phyloP scores from a whole-genome alignment of 2,888 invertebrate species.

The Drosophila putrida region DNA sequence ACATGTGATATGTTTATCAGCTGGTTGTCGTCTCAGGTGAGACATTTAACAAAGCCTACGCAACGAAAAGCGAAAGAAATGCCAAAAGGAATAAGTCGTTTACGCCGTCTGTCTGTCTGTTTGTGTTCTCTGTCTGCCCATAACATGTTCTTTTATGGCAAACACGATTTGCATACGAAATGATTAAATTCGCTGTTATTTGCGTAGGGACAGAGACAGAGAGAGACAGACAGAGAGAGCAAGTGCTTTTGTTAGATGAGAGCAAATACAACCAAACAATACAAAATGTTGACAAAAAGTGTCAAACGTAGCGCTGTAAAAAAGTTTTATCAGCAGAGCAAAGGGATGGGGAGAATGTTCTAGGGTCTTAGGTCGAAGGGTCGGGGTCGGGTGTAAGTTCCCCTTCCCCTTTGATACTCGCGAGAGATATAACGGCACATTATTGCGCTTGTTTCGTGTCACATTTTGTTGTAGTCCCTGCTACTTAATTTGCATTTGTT shows the following conservation, averaged over 20 bases:
- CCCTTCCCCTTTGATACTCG: constrained; percentile 19
- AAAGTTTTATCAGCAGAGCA: constrained; percentile 46
- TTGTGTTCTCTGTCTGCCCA: constrained; percentile 27
- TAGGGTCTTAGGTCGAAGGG: neutral
- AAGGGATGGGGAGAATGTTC: neutral
- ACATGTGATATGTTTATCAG: constrained; percentile 48
- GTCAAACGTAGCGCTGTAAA: constrained; percentile 33
- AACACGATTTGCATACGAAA: constrained; percentile 74
- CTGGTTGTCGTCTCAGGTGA: constrained; percentile 57
- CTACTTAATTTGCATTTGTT: constrained; percentile 58
- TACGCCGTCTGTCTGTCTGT: constrained; percentile 11
- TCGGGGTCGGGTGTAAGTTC: neutral
- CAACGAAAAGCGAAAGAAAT: constrained; percentile 23
- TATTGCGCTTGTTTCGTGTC: constrained; percentile 46
- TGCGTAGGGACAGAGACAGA: constrained; percentile 18
- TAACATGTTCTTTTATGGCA: constrained; percentile 66
- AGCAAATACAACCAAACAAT: constrained; percentile 34
- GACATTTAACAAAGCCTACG: constrained; percentile 28
- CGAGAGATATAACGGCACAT: constrained; percentile 42
- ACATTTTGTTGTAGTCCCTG: constrained; percentile 16
- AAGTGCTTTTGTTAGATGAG: constrained; percentile 34
- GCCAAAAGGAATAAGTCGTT: constrained; percentile 24
- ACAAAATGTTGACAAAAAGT: constrained; percentile 53
- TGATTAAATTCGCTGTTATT: constrained; percentile 68
- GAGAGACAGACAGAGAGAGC: constrained; percentile 1